phyloP scores from a whole-genome alignment of 2,888 invertebrate genomes.

The Drosophila crucigera region DNA sequence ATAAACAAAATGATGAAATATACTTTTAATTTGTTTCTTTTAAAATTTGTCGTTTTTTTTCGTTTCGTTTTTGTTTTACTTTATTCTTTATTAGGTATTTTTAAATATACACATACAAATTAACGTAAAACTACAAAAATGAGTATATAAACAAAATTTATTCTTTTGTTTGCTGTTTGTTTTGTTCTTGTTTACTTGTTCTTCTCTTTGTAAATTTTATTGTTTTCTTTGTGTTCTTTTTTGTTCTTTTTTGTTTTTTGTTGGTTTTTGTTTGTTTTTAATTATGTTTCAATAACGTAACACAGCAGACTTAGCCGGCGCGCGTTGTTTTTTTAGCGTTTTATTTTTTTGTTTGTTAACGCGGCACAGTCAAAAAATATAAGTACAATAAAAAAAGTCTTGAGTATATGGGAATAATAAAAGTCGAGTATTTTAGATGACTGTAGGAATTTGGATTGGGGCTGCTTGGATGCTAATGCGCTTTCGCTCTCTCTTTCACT shows the following conservation, averaged over 20 bases:
- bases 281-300: slow-evolving; percentile 82
- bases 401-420: slow-evolving; percentile 54
- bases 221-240: slow-evolving; percentile 11
- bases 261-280: slow-evolving; percentile 37
- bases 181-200: slow-evolving; percentile 39
- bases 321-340: slow-evolving; percentile 40
- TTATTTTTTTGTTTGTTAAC: slow-evolving; percentile 16
- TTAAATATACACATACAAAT: slow-evolving; percentile 82
- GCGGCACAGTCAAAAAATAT: slow-evolving; percentile 62
- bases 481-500: slow-evolving; percentile 22
- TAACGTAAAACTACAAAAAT: slow-evolving; percentile 82
- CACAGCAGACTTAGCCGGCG: slow-evolving; percentile 83
- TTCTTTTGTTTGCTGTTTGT: slow-evolving; percentile 50
- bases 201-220: slow-evolving; percentile 45
- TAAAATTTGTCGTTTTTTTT: slow-evolving; percentile 47
- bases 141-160: slow-evolving; percentile 61
- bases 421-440: slow-evolving; percentile 45
- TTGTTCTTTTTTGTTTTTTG: slow-evolving; percentile 15
- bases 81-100: slow-evolving; percentile 68
- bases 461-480: slow-evolving; percentile 49
- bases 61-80: slow-evolving; percentile 50
- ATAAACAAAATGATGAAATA: slow-evolving; percentile 50
- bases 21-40: slow-evolving; percentile 47
- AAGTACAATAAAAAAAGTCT: slow-evolving; percentile 60
- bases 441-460: slow-evolving; percentile 60